These are phyloP conservation scores for Axea sp. DNA, from an alignment of 2,888 invertebrate species.

Conservation along the genomic window DNA sequence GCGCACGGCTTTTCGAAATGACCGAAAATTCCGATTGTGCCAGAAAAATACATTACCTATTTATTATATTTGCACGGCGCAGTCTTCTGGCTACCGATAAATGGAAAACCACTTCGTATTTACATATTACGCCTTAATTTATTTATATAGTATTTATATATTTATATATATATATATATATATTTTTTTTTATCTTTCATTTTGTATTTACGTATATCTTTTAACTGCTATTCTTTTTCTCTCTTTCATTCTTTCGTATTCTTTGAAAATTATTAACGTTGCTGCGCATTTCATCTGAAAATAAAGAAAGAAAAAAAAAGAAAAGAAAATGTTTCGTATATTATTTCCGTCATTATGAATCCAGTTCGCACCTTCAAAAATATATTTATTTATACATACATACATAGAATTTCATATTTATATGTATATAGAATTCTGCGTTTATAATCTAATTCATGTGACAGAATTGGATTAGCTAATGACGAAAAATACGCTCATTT, in stretches of 20 bases:
- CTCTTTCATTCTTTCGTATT: constrained; percentile 3
- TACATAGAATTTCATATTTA: constrained; percentile 53
- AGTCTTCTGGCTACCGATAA: constrained; percentile 62
- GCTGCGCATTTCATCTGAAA: background rate
- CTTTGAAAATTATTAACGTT: background rate
- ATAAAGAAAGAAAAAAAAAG: background rate
- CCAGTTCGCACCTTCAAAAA: constrained; percentile 54
- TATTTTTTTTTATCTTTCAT: constrained; percentile 40
- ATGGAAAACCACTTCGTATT: constrained; percentile 67
- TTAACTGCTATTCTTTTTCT: constrained; percentile 16
- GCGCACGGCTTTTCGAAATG: background rate
- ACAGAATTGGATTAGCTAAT: constrained; percentile 69
- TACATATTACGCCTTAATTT: constrained; percentile 65
- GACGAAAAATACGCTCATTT: constrained; percentile 21
- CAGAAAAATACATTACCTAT: constrained; percentile 40
- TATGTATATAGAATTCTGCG: constrained; percentile 49
- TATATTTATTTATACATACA: constrained; percentile 68
- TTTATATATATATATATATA: constrained; percentile 37
- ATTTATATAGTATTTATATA: constrained; percentile 42
- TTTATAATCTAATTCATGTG: constrained; percentile 65
- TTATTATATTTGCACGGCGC: constrained; percentile 67
- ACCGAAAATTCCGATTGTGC: background rate
- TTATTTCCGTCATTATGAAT: constrained; percentile 46
- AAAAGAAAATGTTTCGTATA: constrained; percentile 33
- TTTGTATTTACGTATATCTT: constrained; percentile 65